Evolutionary conservation across 2,797 vertebrate species (phyloP).

Genomic region (Adelosebastes latens): DNA sequence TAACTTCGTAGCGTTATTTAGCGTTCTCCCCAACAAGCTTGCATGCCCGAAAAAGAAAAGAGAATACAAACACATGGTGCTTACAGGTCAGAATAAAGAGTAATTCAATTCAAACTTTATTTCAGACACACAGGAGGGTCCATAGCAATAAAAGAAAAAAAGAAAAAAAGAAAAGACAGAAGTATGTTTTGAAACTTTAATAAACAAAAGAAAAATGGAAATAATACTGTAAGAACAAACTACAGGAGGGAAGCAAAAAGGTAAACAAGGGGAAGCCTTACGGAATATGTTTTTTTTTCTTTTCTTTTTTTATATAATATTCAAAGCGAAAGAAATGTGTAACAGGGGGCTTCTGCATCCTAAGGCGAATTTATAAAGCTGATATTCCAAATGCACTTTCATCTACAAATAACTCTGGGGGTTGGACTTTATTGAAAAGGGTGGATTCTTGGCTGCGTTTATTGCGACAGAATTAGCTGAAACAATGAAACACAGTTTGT

Average conservation of each 20-base stretch:
- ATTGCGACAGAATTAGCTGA: background rate
- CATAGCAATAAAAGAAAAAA: too few relatives aligned
- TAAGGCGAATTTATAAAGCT: background rate
- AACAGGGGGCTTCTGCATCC: background rate
- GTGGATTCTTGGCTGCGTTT: background rate
- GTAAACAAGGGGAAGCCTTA: background rate
- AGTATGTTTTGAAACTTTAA: conserved; percentile 3
- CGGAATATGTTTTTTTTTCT: background rate
- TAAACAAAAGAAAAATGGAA: background rate
- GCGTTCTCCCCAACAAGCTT: too few relatives aligned
- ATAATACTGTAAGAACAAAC: background rate
- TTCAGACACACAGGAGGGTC: too few relatives aligned
- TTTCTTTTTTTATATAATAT: background rate
- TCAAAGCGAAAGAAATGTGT: background rate
- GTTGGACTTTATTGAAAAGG: background rate
- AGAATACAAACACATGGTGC: background rate
- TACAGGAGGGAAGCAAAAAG: background rate
- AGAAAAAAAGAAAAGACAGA: background rate
- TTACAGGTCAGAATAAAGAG: background rate
- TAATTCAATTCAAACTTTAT: too few relatives aligned
- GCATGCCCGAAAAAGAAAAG: too few relatives aligned
- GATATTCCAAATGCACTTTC: background rate
- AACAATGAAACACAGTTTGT: background rate
- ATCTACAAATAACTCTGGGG: background rate
- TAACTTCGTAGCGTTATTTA: too few relatives aligned